Conservation (phyloP, 2,888 invertebrate genomes). For the Buathra laborator region DNA sequence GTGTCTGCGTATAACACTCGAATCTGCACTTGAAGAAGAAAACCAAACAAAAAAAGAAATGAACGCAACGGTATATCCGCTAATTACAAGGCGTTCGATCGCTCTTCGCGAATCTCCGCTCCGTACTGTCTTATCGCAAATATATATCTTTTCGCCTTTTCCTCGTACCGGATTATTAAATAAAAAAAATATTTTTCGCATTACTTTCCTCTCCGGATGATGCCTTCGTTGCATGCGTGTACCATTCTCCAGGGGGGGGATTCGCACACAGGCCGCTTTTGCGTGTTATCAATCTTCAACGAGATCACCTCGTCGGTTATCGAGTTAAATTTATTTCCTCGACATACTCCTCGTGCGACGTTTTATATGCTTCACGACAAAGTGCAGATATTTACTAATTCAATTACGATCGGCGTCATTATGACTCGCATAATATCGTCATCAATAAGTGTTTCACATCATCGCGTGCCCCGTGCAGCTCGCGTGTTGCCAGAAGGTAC, state of each 20-base stretch:
- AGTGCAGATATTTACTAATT: conserved; percentile 27
- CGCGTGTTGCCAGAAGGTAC: neutral
- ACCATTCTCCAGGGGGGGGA: no score
- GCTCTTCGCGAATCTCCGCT: neutral
- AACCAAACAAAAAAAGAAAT: neutral
- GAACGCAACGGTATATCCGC: neutral
- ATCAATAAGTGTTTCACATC: conserved; percentile 36
- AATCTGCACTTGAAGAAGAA: neutral
- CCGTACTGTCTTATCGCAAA: neutral
- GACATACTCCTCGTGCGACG: neutral
- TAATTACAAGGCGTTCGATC: neutral
- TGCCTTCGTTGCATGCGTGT: neutral
- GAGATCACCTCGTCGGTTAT: neutral
- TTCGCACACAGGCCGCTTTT: no score
- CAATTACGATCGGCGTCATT: conserved; percentile 22
- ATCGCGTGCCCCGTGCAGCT: conserved; percentile 22
- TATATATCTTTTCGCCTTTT: neutral
- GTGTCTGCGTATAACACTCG: neutral
- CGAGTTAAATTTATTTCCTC: conserved; percentile 27
- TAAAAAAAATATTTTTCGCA: neutral
- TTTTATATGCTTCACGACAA: neutral
- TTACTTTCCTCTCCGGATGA: neutral
- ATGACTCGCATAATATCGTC: conserved; percentile 38
- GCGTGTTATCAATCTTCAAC: neutral
- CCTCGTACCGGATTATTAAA: neutral